These are phyloP conservation scores for Leptinotarsa undecemlineata DNA, from an alignment of 1,140 invertebrate species.

Conservation along the genomic window DNA sequence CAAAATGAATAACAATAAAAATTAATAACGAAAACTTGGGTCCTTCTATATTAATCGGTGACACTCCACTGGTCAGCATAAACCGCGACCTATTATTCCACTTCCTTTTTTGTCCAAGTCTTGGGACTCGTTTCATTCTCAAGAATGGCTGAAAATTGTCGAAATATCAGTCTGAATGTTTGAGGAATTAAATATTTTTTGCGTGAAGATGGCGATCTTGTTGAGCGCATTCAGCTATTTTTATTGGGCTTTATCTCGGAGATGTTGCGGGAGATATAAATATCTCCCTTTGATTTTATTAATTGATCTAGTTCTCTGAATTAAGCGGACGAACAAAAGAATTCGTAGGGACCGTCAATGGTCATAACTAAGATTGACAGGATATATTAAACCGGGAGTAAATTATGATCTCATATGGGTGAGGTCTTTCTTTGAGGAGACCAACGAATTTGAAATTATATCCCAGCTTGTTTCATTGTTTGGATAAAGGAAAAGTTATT, in stretches of 20 bases:
- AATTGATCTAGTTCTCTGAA: constrained; percentile 22
- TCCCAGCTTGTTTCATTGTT: background rate
- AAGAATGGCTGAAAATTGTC: constrained; percentile 15
- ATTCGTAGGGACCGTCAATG: constrained; percentile 3
- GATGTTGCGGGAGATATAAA: constrained; percentile 13
- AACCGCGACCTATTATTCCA: constrained; percentile 11
- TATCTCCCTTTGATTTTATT: constrained; percentile 22
- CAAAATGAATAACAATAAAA: too few relatives aligned
- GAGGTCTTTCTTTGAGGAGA: background rate
- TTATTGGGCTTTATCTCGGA: constrained; percentile 14
- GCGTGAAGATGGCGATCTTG: constrained; percentile 12
- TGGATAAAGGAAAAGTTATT: background rate
- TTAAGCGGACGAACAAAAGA: constrained; percentile 9
- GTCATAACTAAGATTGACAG: constrained; percentile 11
- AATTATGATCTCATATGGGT: constrained; percentile 17
- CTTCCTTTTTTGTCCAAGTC: constrained; percentile 2
- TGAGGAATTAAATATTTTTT: constrained; percentile 20
- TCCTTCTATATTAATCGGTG: background rate
- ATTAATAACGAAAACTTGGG: too few relatives aligned
- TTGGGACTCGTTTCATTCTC: constrained; percentile 10
- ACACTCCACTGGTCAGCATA: constrained; percentile 8
- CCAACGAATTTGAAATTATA: background rate
- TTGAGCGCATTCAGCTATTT: constrained; percentile 1
- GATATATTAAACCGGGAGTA: constrained; percentile 9
- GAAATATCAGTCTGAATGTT: constrained; percentile 19